Evolutionary conservation across 2,113 vertebrate genomes (phyloP).

Genomic region (Bufo bufo): DNA sequence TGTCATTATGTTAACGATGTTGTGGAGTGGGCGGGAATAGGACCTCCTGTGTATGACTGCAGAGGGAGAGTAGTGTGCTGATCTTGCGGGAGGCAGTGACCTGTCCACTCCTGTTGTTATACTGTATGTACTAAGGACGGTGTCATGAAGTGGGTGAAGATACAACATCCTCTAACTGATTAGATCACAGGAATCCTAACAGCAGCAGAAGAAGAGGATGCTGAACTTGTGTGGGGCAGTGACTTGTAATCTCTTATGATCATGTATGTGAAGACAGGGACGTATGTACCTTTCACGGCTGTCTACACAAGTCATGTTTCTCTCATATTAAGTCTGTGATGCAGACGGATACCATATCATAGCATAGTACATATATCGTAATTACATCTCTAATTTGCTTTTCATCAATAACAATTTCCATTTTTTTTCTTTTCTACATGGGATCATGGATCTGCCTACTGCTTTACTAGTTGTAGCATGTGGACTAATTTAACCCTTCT

Average conservation of each 20-base stretch:
- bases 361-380: slow-evolving; percentile 46
- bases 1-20: too few species aligned
- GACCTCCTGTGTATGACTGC: background rate
- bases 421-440: slow-evolving; percentile 15
- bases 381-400: slow-evolving; percentile 52
- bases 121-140: background rate
- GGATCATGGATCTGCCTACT: background rate
- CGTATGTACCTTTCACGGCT: background rate
- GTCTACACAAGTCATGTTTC: background rate
- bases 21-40: too few species aligned
- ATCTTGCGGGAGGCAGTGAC: background rate
- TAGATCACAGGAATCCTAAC: background rate
- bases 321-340: slow-evolving; percentile 60
- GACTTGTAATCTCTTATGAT: background rate
- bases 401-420: slow-evolving; percentile 51
- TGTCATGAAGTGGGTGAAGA: background rate
- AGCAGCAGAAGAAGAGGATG: background rate
- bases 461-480: background rate
- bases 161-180: background rate
- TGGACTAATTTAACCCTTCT: background rate
- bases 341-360: slow-evolving; percentile 66
- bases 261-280: background rate
- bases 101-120: background rate
- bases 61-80: background rate
- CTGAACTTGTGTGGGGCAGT: background rate